These are phyloP conservation scores for Goniozus legneri DNA, from an alignment of 1,140 invertebrate species.

Conservation along the genomic window DNA sequence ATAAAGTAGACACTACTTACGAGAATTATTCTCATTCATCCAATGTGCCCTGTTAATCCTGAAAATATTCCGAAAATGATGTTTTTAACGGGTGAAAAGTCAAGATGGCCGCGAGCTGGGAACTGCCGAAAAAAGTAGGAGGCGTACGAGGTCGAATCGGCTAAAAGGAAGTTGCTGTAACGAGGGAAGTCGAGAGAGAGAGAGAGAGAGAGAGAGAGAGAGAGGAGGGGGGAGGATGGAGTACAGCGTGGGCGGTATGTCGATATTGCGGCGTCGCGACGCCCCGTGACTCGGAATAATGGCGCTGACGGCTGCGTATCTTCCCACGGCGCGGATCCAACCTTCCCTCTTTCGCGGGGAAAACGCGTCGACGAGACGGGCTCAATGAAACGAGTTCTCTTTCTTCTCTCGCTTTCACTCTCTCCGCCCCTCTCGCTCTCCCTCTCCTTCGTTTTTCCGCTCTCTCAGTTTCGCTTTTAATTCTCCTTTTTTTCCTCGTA, in stretches of 20 bases:
- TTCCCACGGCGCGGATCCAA: slow-evolving; percentile 40
- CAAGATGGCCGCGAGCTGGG: background rate
- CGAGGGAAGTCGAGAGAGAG: background rate
- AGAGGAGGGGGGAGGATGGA: slow-evolving; percentile 14
- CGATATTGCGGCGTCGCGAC: slow-evolving; percentile 45
- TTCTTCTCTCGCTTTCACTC: background rate
- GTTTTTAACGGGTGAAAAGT: background rate
- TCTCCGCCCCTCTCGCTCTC: background rate
- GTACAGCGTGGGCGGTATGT: slow-evolving; percentile 37
- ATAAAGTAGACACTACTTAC: slow-evolving; percentile 23
- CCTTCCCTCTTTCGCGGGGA: slow-evolving; percentile 16
- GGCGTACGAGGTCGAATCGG: background rate
- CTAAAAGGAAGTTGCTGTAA: background rate
- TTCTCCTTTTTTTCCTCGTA: no score
- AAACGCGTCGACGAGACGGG: no score
- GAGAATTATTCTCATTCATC: background rate
- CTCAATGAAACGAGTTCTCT: background rate
- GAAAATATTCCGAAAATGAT: no score
- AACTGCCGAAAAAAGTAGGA: background rate
- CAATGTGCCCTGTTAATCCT: no score
- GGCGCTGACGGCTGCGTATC: slow-evolving; percentile 40
- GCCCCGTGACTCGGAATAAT: slow-evolving; percentile 33
- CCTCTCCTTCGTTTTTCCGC: background rate
- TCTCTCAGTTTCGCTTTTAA: no score
- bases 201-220: slow-evolving; percentile 9